phyloP scores from a whole-genome alignment of 2,113 vertebrate genomes.

The Seriola dumerili region DNA sequence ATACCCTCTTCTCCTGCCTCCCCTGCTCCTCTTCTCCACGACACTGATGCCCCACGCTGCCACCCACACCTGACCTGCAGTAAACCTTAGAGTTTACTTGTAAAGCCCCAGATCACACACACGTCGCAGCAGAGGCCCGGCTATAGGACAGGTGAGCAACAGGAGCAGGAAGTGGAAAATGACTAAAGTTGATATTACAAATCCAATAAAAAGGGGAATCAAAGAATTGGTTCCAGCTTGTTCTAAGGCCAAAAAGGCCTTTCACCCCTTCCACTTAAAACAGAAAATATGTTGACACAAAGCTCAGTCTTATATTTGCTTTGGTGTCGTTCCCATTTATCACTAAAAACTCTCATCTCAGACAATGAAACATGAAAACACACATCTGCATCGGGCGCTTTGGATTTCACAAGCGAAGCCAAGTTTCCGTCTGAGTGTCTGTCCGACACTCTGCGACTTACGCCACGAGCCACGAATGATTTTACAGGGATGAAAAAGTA shows the following conservation, averaged over 20 bases:
- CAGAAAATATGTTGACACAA: too few relatives aligned
- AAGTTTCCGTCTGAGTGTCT: not conserved
- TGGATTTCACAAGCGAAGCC: not conserved
- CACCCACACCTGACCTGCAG: slow-evolving; percentile 27
- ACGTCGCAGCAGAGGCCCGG: too few relatives aligned
- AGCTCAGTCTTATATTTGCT: too few relatives aligned
- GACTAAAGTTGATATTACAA: too few relatives aligned
- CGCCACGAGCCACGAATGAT: too few relatives aligned
- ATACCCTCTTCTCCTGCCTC: slow-evolving; percentile 13
- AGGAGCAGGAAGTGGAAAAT: too few relatives aligned
- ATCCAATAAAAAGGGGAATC: too few relatives aligned
- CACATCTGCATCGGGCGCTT: not conserved
- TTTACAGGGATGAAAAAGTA: too few relatives aligned
- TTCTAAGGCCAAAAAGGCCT: too few relatives aligned
- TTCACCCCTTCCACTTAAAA: not conserved
- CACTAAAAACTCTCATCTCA: too few relatives aligned
- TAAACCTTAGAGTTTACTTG: not conserved
- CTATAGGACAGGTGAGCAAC: not conserved
- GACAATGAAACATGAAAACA: not conserved
- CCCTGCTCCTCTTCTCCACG: slow-evolving; percentile 2
- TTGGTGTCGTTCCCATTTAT: not conserved
- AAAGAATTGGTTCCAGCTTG: too few relatives aligned
- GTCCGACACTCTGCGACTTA: too few relatives aligned
- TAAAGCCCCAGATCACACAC: not conserved
- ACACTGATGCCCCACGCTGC: slow-evolving; percentile 19